phyloP scores from a whole-genome alignment of 2,113 vertebrate species.

The Noturus placidus region DNA sequence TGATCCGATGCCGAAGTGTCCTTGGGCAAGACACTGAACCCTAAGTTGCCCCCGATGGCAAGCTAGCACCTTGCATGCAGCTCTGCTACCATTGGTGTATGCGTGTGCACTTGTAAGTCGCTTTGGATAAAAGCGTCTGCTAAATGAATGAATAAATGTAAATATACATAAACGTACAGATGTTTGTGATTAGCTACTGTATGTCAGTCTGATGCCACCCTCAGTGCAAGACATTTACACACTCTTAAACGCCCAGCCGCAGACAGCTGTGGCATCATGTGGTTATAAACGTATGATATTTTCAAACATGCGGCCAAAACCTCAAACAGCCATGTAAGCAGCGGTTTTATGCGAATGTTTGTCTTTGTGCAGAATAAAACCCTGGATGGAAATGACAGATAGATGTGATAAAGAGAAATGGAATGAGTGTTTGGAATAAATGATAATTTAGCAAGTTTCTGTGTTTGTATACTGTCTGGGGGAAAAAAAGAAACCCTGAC shows the following conservation, averaged over 20 bases:
- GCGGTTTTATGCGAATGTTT: neutral
- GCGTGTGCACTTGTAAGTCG: too few relatives aligned
- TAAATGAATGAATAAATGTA: too few relatives aligned
- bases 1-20: too few relatives aligned
- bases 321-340: neutral
- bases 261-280: neutral
- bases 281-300: neutral
- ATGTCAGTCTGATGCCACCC: neutral
- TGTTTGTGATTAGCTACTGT: neutral
- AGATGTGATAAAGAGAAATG: conserved; percentile 3
- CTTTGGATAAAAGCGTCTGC: too few relatives aligned
- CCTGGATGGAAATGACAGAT: neutral
- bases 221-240: neutral
- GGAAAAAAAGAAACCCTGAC: conserved; percentile 9
- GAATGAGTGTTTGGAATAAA: neutral
- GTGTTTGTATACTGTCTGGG: neutral
- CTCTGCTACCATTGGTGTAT: too few relatives aligned
- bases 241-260: neutral
- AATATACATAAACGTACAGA: neutral
- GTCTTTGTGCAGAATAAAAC: neutral
- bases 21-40: too few relatives aligned
- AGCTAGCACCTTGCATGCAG: too few relatives aligned
- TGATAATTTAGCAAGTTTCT: neutral
- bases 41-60: too few relatives aligned
- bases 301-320: neutral